Base-by-base conservation (phyloP, 2,797 vertebrate species). In the Otolemur crassicaudatus region DNA sequence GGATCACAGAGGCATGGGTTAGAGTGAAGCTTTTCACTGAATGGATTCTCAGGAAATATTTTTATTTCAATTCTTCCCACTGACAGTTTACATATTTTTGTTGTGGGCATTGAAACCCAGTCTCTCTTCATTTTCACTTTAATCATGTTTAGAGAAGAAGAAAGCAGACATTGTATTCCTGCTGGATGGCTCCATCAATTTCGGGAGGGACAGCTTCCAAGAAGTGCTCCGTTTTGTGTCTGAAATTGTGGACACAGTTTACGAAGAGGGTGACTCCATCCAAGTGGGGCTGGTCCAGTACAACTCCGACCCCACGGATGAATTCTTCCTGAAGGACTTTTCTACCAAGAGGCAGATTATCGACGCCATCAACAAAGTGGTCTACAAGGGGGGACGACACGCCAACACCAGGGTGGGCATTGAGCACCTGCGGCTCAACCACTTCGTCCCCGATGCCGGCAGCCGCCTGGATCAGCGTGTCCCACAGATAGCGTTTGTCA, bases 141-240 rank as follows among this genome's bases (percentile, higher is more conserved):
- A 25, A 87, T 34, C 60, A 5, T 13, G 98, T 97, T 86, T 43
- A 99, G 99, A 69, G 37, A 98, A 98, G 90, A 99, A 98, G 94
- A 98, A 99, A 88, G 99, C 99, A 9, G 99, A 99, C 90, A 99
- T 99, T 29, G 99, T 99, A 76, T 99, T 99, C 98, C 98, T 99
- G 96, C 98, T 99, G 98, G 99, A 99, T 58, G 99, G 99, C 17
- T 99, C 99, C 97, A 99, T 99, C 94, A 99, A 99, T 93, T 98
- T 99, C 91, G 99, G 99, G 75, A 98, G 96, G 76, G 98, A 98
- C 0, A 99, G 99, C 97, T 99, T 99, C 98, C 99, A 98, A 23
- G 97, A 98, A 92, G 99, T 99, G 81, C 99, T 99, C 93, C 70
- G 94, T 0, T 99, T 99, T 20, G 99, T 99, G 43, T 94, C 91